Base-by-base conservation (phyloP, 92 coral and sea anemone species). In the Palythoa heliodiscus region DNA sequence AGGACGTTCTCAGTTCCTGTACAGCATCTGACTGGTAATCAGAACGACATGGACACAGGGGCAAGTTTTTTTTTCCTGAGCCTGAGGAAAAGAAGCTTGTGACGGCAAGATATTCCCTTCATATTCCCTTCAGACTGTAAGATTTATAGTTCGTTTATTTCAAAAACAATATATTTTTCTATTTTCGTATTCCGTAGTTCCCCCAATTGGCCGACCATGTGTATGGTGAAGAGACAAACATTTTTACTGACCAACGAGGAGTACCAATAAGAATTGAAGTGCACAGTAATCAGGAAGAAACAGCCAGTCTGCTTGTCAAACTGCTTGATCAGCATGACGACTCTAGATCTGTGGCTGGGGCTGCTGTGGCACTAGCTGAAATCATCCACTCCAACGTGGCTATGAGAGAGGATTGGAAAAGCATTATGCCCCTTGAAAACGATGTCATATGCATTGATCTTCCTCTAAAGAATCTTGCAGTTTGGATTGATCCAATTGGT, bases 401-500 rank as follows among this genome's bases (percentile, higher is more conserved):
- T 63, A 8, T 2, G 1, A 54, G 73, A 58, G 86, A 75, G 25
- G 54, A 70, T 16, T 71, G 50, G 22, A 84, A 86, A 35, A 43
- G 63, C 40, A 70, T 13, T 38, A 75, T 19, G 61, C 52, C 70
- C 15, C 66, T 24, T 3, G 15, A 23, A 9, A 76, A 58, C 15
- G 77, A 70, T 11, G 37, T 86, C 52, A n/a, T n/a, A n/a, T n/a
- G n/a, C n/a, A 83, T 73, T 15, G 90, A 82, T 74, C 60, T 90
- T 40, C 92, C 90, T 1, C 64, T 86, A 75, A 85, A 84, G 43
- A 82, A 88, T 48, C 39, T 88, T 76, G 95, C 88, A 10, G 88
- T 92, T 60, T 92, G 95, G 95, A 90, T 92, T 71, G 95, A 92
- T 86, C 95, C 95, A 8, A 92, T 92, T 16, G 95, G 95, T 92